These are phyloP conservation scores for Tokudaia tokunoshimensis DNA, from an alignment of 2,797 vertebrate species.

Conservation along the genomic window DNA sequence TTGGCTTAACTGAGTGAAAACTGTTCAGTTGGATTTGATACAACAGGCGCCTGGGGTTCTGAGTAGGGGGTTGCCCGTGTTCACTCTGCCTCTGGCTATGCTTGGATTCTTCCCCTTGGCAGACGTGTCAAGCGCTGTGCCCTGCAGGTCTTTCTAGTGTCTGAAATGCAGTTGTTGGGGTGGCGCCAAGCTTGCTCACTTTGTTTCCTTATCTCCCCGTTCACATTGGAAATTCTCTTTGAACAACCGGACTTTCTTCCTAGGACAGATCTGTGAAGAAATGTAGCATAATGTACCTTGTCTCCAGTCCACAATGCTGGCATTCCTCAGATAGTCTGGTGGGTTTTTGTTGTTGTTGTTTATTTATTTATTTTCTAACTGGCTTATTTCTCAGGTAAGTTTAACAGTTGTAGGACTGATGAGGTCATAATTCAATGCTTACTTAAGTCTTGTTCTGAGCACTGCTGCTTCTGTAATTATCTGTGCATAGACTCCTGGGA, in stretches of 20 bases:
- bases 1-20: neutral
- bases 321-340: neutral
- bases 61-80: neutral
- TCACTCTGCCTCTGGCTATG: neutral
- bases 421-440: neutral
- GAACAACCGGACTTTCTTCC: neutral
- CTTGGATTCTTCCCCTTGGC: neutral
- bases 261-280: constrained; percentile 42
- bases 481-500: neutral
- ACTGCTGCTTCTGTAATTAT: constrained; percentile 38
- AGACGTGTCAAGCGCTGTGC: neutral
- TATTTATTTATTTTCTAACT: neutral
- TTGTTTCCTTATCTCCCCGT: constrained; percentile 7
- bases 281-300: neutral
- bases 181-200: neutral
- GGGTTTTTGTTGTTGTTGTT: too few species aligned
- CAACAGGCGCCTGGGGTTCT: neutral
- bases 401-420: neutral
- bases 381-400: constrained; percentile 15
- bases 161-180: neutral
- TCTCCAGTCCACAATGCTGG: neutral
- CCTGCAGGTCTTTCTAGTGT: neutral
- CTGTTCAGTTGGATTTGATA: neutral
- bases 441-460: neutral
- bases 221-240: constrained; percentile 48